Percentiles rank a stretch among this genome's conserved stretches.
Conservation (phyloP, 2,797 vertebrate genomes). For the Sebastes kiyomatsui region DNA sequence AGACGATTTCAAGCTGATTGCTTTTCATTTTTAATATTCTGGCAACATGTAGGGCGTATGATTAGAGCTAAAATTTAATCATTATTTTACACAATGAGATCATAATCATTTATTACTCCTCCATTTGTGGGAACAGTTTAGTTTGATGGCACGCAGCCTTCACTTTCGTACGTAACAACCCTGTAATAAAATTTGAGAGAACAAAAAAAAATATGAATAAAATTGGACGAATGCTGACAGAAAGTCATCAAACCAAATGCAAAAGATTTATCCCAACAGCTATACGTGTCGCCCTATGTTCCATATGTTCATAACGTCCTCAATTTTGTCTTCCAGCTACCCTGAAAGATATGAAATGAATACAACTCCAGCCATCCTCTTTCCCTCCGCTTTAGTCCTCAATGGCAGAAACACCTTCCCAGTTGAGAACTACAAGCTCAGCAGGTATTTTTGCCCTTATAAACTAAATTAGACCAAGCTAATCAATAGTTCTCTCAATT, state of each 20-base stretch:
- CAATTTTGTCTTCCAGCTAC: conserved; percentile 54
- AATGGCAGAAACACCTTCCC: conserved; percentile 67
- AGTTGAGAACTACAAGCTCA: conserved; percentile 64
- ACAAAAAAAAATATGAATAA: neutral
- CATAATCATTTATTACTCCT: neutral
- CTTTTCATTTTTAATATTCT: conserved; percentile 2
- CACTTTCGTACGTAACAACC: neutral
- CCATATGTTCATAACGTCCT: neutral
- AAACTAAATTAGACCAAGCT: conserved; percentile 13
- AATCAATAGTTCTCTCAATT: conserved; percentile 26
- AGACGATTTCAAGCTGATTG: neutral
- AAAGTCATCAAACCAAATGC: neutral
- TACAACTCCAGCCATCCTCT: conserved; percentile 57
- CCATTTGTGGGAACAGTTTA: conserved; percentile 5
- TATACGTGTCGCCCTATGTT: neutral
- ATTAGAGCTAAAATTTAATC: neutral
- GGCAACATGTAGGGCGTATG: neutral
- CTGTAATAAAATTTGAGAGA: too few species aligned
- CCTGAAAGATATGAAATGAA: conserved; percentile 61
- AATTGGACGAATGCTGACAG: neutral
- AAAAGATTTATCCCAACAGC: neutral
- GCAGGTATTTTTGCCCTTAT: conserved; percentile 67
- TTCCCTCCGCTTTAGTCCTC: conserved; percentile 67
- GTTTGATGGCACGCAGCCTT: neutral
- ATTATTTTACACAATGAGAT: neutral